Conservation (phyloP, 2,888 invertebrate species). For the Callyntrura sp. region DNA sequence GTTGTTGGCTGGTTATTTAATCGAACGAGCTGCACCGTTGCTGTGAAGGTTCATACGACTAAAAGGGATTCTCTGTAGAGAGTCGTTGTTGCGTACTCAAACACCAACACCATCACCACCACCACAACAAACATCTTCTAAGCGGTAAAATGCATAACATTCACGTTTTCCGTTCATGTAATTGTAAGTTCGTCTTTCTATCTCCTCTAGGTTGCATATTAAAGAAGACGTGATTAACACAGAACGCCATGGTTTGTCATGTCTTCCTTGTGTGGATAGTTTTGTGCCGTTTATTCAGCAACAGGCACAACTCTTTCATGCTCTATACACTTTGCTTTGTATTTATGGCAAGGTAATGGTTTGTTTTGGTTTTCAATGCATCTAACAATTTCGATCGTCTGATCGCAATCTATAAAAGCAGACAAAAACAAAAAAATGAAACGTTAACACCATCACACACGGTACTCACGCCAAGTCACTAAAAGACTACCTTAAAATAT, state of each 20-base stretch:
- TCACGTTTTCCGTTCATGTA: neutral
- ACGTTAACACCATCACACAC: slow-evolving; percentile 3
- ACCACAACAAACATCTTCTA: slow-evolving; percentile 3
- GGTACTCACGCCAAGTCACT: neutral
- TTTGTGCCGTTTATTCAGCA: neutral
- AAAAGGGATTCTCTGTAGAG: no score
- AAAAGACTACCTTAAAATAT: neutral
- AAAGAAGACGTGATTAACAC: neutral
- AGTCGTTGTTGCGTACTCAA: no score
- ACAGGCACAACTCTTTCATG: slow-evolving; percentile 41
- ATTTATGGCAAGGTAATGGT: slow-evolving; percentile 78
- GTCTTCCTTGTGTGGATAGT: neutral
- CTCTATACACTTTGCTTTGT: neutral
- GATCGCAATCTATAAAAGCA: slow-evolving; percentile 74
- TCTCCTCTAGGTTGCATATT: neutral
- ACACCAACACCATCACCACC: neutral
- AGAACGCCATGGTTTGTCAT: neutral
- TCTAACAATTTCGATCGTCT: slow-evolving; percentile 65
- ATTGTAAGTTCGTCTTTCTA: neutral
- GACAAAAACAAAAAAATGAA: slow-evolving; percentile 57
- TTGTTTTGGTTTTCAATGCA: slow-evolving; percentile 71
- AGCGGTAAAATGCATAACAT: neutral
- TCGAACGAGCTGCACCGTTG: slow-evolving; percentile 14
- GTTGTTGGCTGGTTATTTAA: slow-evolving; percentile 40
- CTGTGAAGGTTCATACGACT: neutral